phyloP scores from a whole-genome alignment of 1,140 invertebrate species.

The Leptonema lineaticorne region DNA sequence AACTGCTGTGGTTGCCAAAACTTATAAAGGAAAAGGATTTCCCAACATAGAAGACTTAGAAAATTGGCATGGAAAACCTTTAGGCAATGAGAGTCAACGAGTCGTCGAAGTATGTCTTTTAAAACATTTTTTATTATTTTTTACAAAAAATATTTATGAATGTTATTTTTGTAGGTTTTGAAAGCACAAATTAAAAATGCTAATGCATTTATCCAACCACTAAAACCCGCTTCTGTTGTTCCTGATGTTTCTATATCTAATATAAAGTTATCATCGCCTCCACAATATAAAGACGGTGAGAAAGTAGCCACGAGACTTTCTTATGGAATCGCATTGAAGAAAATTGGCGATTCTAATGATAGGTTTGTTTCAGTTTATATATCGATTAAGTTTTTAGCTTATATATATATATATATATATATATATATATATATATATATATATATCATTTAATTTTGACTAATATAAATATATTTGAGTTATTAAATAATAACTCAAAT shows the following conservation, averaged over 20 bases:
- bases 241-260: constrained; percentile 72
- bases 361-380: constrained; percentile 42
- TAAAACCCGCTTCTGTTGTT: constrained; percentile 66
- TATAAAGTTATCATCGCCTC: constrained; percentile 79
- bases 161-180: constrained; percentile 59
- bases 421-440: too few species aligned
- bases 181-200: constrained; percentile 65
- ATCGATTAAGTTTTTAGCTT: neutral
- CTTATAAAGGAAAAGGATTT: constrained; percentile 92
- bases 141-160: neutral
- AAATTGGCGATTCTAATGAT: constrained; percentile 80
- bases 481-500: too few species aligned
- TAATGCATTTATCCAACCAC: constrained; percentile 36
- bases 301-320: constrained; percentile 89
- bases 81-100: constrained; percentile 77
- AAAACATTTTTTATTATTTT: neutral
- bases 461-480: too few species aligned
- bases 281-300: constrained; percentile 80
- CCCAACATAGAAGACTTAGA: constrained; percentile 85
- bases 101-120: constrained; percentile 65
- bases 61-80: constrained; percentile 97
- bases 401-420: constrained; percentile 11
- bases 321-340: constrained; percentile 92
- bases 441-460: too few species aligned
- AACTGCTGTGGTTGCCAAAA: constrained; percentile 93